Conservation (phyloP, 2,797 vertebrate genomes). For the Pempheris klunzingeri region DNA sequence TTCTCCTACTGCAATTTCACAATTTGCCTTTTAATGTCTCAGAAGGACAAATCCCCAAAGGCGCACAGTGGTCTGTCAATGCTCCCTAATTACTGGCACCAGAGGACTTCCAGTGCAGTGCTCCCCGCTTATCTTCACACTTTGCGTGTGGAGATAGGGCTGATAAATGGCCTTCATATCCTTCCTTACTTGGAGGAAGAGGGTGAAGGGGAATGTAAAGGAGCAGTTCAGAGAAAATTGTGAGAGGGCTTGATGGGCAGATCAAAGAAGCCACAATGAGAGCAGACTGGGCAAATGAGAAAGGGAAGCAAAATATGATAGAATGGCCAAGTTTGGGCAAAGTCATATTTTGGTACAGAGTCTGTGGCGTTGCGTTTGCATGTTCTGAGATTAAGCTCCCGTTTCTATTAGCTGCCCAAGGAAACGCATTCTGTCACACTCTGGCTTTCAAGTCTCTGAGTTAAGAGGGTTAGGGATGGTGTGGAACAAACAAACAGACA, state of each 20-base stretch:
- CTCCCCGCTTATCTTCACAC: conserved; percentile 64
- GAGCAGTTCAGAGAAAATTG: conserved; percentile 27
- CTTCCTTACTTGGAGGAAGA: conserved; percentile 35
- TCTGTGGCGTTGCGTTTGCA: conserved; percentile 56
- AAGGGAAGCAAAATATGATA: conserved; percentile 44
- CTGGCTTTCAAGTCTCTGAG: conserved; percentile 49
- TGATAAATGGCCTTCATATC: conserved; percentile 65
- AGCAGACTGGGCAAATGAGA: conserved; percentile 43
- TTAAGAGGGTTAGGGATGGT: conserved; percentile 65
- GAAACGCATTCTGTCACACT: conserved; percentile 71
- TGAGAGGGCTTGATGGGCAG: conserved; percentile 47
- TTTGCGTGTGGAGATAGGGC: conserved; percentile 60
- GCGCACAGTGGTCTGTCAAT: conserved; percentile 67
- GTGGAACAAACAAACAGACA: conserved; percentile 61
- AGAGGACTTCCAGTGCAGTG: conserved; percentile 76
- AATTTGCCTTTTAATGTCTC: conserved; percentile 76
- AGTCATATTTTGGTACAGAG: conserved; percentile 56
- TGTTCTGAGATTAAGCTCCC: conserved; percentile 65
- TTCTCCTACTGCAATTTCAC: conserved; percentile 67
- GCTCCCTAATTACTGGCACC: conserved; percentile 78
- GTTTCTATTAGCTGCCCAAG: conserved; percentile 66
- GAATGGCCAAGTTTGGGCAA: conserved; percentile 46
- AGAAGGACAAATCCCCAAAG: conserved; percentile 80
- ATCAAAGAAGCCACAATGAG: conserved; percentile 68
- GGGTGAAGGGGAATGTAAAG: conserved; percentile 26